These are phyloP conservation scores for Prorops nasuta DNA, from an alignment of 1,140 invertebrate species.

Conservation along the genomic window DNA sequence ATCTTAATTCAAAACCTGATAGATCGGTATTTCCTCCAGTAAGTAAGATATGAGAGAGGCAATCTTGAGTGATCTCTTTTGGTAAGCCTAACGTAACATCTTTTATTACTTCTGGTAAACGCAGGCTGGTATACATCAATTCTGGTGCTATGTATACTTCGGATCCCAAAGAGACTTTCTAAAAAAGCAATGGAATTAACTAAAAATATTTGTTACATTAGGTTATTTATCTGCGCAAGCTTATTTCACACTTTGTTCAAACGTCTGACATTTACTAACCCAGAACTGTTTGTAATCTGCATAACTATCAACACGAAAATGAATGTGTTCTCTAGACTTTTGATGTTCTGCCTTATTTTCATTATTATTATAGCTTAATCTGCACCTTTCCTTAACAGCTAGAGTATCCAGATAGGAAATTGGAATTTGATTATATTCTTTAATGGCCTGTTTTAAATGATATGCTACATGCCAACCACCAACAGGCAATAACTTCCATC, in stretches of 20 bases:
- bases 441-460: constrained; percentile 55
- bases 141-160: constrained; percentile 57
- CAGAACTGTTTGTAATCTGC: constrained; percentile 48
- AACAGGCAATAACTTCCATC: constrained; percentile 50
- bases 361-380: constrained; percentile 52
- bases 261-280: constrained; percentile 28
- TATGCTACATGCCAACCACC: constrained; percentile 57
- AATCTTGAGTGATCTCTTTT: constrained; percentile 48
- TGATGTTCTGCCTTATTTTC: constrained; percentile 39
- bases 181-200: constrained; percentile 19
- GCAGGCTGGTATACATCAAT: constrained; percentile 55
- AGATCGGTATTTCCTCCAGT: constrained; percentile 58
- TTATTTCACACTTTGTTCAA: background rate
- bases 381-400: constrained; percentile 54
- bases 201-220: too few species aligned
- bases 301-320: constrained; percentile 48
- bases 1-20: constrained; percentile 50
- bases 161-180: constrained; percentile 53
- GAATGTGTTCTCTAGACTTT: constrained; percentile 44
- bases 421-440: constrained; percentile 52
- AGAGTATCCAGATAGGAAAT: constrained; percentile 54
- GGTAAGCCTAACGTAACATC: constrained; percentile 51
- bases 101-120: constrained; percentile 53
- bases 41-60: constrained; percentile 55
- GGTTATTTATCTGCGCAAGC: too few species aligned